These are phyloP conservation scores for Hydropsyche betteni DNA, from an alignment of 2,888 invertebrate species.

Conservation along the genomic window DNA sequence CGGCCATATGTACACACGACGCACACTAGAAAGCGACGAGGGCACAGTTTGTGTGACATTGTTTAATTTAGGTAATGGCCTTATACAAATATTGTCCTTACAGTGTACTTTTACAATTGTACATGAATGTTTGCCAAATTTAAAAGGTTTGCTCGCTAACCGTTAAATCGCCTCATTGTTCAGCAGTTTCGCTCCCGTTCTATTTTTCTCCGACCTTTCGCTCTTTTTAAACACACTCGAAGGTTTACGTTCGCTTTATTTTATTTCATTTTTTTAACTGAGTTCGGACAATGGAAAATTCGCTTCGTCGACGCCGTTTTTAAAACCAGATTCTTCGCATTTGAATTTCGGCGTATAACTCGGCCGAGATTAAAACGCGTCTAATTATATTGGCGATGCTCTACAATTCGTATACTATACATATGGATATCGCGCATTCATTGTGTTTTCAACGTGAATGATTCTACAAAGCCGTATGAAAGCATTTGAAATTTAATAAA, in stretches of 20 bases:
- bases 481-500: too few species aligned
- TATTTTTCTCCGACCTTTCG: not conserved
- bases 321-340: too few species aligned
- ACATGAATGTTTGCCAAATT: slow-evolving; percentile 35
- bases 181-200: slow-evolving; percentile 12
- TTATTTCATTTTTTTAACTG: too few species aligned
- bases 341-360: too few species aligned
- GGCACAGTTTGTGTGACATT: slow-evolving; percentile 1
- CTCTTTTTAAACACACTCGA: slow-evolving; percentile 11
- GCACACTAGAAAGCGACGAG: not conserved
- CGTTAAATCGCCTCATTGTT: slow-evolving; percentile 43
- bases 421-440: not conserved
- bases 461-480: too few species aligned
- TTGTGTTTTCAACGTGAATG: not conserved
- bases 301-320: too few species aligned
- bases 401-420: not conserved
- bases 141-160: slow-evolving; percentile 42
- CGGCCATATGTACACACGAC: not conserved
- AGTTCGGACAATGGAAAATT: too few species aligned
- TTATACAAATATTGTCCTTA: slow-evolving; percentile 35
- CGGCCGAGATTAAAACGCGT: too few species aligned
- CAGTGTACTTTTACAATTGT: slow-evolving; percentile 14
- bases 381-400: not conserved
- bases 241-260: not conserved
- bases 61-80: slow-evolving; percentile 37